Percentiles rank a stretch among this genome's conserved stretches.
phyloP scores from a whole-genome alignment of 2,888 invertebrate genomes.

The Pristionchus entomophagus region DNA sequence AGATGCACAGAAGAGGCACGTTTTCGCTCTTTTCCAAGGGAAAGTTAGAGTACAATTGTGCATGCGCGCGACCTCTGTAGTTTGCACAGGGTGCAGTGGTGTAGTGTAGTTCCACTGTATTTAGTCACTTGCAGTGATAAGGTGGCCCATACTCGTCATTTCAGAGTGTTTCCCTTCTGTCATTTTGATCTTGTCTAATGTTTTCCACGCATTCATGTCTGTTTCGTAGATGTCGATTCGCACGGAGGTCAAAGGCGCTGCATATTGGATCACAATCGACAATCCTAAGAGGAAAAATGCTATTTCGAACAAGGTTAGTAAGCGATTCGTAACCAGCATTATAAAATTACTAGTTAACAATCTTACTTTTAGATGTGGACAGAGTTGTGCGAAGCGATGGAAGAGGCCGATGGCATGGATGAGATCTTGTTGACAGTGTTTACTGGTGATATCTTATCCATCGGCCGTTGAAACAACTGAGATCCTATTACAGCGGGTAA shows the following conservation, averaged over 20 bases:
- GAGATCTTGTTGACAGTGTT: slow-evolving; percentile 30
- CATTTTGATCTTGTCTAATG: no score
- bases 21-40: no score
- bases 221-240: slow-evolving; percentile 33
- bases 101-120: no score
- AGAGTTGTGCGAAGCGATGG: slow-evolving; percentile 32
- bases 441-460: not conserved
- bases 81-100: not conserved
- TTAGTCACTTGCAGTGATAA: not conserved
- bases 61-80: not conserved
- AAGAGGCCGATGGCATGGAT: slow-evolving; percentile 18
- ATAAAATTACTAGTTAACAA: no score
- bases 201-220: not conserved
- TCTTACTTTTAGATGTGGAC: slow-evolving; percentile 44
- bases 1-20: no score
- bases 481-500: no score
- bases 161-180: not conserved
- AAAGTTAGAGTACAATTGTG: not conserved
- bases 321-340: no score
- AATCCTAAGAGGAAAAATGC: slow-evolving; percentile 40
- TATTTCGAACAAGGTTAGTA: slow-evolving; percentile 8
- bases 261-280: slow-evolving; percentile 21
- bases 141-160: not conserved
- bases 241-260: not conserved
- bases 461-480: no score